phyloP scores from a whole-genome alignment of 2,113 vertebrate genomes.

The Oreochromis aureus region DNA sequence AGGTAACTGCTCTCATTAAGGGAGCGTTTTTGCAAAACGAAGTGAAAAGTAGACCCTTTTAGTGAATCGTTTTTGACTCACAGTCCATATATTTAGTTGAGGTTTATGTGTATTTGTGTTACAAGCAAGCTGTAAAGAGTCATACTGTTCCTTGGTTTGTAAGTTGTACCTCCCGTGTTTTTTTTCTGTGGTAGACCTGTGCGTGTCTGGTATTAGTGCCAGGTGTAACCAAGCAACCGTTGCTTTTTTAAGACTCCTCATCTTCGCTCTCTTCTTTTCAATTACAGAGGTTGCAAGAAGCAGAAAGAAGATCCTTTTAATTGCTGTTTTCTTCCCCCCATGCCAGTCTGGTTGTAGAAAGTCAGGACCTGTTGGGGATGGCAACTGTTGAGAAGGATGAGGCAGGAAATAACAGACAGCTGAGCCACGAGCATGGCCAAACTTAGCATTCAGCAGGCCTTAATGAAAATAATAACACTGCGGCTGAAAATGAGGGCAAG shows the following conservation, averaged over 20 bases:
- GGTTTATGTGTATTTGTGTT: background rate
- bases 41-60: background rate
- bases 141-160: background rate
- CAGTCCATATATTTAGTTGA: background rate
- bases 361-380: background rate
- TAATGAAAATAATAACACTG: conserved; percentile 16
- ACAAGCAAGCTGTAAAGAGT: background rate
- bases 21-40: background rate
- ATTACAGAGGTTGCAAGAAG: background rate
- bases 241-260: conserved; percentile 39
- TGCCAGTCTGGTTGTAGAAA: background rate
- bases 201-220: conserved; percentile 7
- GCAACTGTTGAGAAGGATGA: background rate
- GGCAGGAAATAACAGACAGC: background rate
- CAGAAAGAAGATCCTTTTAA: background rate
- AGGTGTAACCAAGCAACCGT: conserved; percentile 57
- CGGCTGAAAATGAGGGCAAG: background rate
- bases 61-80: background rate
- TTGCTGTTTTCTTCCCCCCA: background rate
- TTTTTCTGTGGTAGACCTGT: background rate
- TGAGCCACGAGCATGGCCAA: background rate
- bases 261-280: conserved; percentile 8
- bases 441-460: background rate
- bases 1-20: background rate
- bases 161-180: background rate